Evolutionary conservation across 2,888 invertebrate genomes (phyloP), one percentile per base, ranked within the genome.

Genomic region (Enchytraeus crypticus): DNA sequence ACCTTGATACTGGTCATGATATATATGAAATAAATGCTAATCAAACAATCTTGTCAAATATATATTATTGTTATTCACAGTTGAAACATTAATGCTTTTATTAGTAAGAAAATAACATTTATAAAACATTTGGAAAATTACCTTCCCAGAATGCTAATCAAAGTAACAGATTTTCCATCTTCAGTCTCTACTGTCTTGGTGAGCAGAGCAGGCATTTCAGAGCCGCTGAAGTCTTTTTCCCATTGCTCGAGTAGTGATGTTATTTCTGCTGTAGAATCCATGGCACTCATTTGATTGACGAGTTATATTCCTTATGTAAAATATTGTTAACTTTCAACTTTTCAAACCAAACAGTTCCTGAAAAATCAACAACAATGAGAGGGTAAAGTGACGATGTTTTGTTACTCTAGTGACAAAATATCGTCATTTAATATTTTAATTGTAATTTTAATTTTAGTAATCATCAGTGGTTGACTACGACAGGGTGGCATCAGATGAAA

Each of bases 241-340:
- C 77, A 77, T 57, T 70, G 71, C 29, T 75, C 75, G 32, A 77
- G 61, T 14, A 75, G 66, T 23, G 68, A 64, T 49, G 71, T 72
- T 27, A 75, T 59, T 57, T 75, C 70, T 34, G 70, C 58, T 11
- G 71, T 62, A 1, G 75, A 72, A 51, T 74, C 73, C 21, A 73
- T 51, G n/a, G 71, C 72, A n/a, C 74, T 69, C 73, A 73, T 74
- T 30, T 34, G 38, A 26, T 29, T 14, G 27, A n/a, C n/a, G 14
- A 33, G 30, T 3, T 23, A n/a, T 53, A n/a, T n/a, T n/a, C n/a
- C n/a, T n/a, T n/a, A 27, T 32, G 33, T 2, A 1, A 30, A 53
- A 27, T 18, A 51, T 14, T 32, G n/a, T 30, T 1, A 27, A 33
- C 27, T 21, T 29, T 32, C 53, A 32, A 53, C 27, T 53, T 23